These are phyloP conservation scores for Myripristis jacobus DNA, from an alignment of 2,797 vertebrate genomes.

Conservation along the genomic window DNA sequence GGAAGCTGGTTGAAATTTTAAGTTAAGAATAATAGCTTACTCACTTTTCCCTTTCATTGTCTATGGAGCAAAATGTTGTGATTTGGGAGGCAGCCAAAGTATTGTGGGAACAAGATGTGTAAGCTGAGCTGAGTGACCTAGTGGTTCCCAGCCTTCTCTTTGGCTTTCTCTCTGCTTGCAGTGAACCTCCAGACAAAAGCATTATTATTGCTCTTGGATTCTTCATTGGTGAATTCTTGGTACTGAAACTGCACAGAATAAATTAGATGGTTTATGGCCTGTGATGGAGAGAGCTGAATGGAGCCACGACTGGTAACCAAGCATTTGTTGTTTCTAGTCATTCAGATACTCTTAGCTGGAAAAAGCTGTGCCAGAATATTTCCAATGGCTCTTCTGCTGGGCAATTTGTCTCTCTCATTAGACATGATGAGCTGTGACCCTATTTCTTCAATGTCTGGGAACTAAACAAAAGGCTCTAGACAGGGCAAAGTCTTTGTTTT, in stretches of 20 bases:
- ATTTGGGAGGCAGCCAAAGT: constrained; percentile 67
- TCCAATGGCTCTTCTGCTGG: constrained; percentile 4
- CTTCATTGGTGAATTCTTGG: constrained; percentile 61
- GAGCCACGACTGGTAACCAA: constrained; percentile 31
- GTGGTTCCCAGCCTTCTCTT: constrained; percentile 77
- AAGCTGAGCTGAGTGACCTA: constrained; percentile 75
- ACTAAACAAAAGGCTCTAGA: constrained; percentile 13
- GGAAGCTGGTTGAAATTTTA: constrained; percentile 62
- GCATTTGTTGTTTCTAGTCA: constrained; percentile 46
- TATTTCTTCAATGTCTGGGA: constrained; percentile 30
- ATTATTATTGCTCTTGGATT: constrained; percentile 74
- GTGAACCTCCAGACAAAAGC: constrained; percentile 75
- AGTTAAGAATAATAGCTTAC: constrained; percentile 71
- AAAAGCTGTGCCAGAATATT: constrained; percentile 41
- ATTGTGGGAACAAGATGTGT: constrained; percentile 79
- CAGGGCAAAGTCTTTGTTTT: constrained; percentile 29
- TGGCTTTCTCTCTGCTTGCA: constrained; percentile 65
- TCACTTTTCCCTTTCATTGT: constrained; percentile 65
- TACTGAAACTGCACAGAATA: constrained; percentile 64
- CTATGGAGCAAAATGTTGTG: constrained; percentile 60
- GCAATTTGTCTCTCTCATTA: constrained; percentile 46
- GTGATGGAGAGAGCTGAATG: constrained; percentile 57
- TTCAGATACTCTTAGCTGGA: constrained; percentile 47
- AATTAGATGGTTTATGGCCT: constrained; percentile 65
- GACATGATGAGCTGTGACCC: constrained; percentile 33